Conservation (phyloP, 2,888 invertebrate genomes). For the Zootermopsis nevadensis region DNA sequence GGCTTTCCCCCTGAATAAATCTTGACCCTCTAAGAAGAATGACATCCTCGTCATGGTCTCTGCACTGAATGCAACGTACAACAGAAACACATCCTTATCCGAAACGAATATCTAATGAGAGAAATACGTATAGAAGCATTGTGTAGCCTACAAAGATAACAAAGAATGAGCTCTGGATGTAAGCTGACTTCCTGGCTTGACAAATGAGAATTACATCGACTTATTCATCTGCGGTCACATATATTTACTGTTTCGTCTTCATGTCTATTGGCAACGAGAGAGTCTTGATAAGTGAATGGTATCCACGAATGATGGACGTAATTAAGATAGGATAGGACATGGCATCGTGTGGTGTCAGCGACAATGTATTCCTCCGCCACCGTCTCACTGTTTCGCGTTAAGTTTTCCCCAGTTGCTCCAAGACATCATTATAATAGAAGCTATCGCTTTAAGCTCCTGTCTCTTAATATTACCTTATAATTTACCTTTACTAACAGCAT, state of each 20-base stretch:
- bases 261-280: neutral
- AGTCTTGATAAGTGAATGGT: too few species aligned
- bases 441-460: too few species aligned
- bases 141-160: neutral
- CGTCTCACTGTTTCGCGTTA: neutral
- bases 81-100: conserved; percentile 45
- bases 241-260: conserved; percentile 5
- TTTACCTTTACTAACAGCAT: neutral
- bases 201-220: conserved; percentile 44
- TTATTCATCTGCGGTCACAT: conserved; percentile 36
- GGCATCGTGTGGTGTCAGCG: neutral
- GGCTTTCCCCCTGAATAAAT: conserved; percentile 46
- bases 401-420: neutral
- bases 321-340: neutral
- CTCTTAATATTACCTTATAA: neutral
- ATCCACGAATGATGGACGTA: neutral
- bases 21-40: conserved; percentile 44
- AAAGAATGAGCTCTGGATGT: neutral
- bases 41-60: conserved; percentile 50
- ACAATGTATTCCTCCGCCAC: neutral
- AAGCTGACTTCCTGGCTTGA: conserved; percentile 46
- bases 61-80: conserved; percentile 42
- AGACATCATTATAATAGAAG: neutral
- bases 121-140: conserved; percentile 24
- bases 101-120: conserved; percentile 49